Base-by-base conservation (phyloP, 2,113 vertebrate genomes). In the Eurypyga helias region DNA sequence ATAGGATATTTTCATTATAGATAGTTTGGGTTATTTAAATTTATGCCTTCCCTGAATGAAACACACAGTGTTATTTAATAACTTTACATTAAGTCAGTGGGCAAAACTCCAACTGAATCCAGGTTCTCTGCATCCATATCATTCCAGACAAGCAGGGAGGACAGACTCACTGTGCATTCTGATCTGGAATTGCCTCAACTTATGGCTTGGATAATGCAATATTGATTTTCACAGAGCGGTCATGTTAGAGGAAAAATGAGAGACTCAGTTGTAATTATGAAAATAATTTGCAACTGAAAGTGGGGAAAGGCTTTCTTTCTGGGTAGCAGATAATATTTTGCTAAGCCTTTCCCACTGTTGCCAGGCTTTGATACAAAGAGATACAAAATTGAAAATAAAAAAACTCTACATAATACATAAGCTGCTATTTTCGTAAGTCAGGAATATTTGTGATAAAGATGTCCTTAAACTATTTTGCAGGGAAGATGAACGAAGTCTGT, bases 161-260 rank as follows among this genome's bases (percentile, higher is more conserved):
- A 78, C 34, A 81, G 29, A 43, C 52, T 75, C 1, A 1, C 48
- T 82, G 51, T 79, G 65, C 20, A 11, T 87, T 89, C 83, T 62
- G 80, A 60, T 71, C 69, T 62, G 61, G 61, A 82, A 82, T 57
- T 79, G 34, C 77, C 87, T 95, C 87, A 96, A 83, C 83, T 89
- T 89, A 48, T 84, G 93, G 43, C 83, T 84, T 73, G 76, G 89
- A 33, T 92, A 92, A 96, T 89, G 80, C 94, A 91, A 78, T 96
- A 96, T 92, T 89, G 95, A 96, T 96, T 96, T 95, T 81, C 69
- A 71, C 83, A 38, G 83, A 55, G 69, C 26, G 65, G 60, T 67
- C 64, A 67, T 29, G 69, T 41, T 86, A 1, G 2, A 92, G 80
- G 38, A 51, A 94, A 95, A 96, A 83, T 92, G 72, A 87, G 93